Conservation (phyloP, 2,113 vertebrate species). For the Misgurnus mizolepis region DNA sequence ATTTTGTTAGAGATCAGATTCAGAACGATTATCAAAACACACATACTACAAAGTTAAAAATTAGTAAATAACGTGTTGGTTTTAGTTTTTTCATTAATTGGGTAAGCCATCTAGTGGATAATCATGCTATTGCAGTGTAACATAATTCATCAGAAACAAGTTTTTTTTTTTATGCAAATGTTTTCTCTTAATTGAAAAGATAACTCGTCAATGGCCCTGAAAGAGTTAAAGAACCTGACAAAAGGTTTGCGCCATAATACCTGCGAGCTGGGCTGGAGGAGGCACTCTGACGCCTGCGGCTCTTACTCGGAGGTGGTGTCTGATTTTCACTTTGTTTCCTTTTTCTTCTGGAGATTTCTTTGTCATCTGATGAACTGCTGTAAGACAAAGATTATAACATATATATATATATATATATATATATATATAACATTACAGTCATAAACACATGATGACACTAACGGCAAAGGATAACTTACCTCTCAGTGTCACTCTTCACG, state of each 20-base stretch:
- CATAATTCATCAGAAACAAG: too few relatives aligned
- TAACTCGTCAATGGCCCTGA: neutral
- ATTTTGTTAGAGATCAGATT: too few relatives aligned
- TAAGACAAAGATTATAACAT: neutral
- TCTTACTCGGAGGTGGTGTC: constrained; percentile 62
- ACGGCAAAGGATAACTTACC: constrained; percentile 6
- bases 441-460: neutral
- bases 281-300: constrained; percentile 51
- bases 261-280: constrained; percentile 70
- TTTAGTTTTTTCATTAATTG: too few relatives aligned
- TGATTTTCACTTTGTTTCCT: constrained; percentile 61
- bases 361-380: constrained; percentile 70
- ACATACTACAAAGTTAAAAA: too few relatives aligned
- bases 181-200: too few relatives aligned
- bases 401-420: neutral
- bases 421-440: neutral
- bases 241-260: constrained; percentile 41
- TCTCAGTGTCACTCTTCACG: constrained; percentile 58
- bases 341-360: constrained; percentile 58
- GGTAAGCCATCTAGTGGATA: too few relatives aligned
- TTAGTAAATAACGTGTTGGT: too few relatives aligned
- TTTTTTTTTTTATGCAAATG: too few relatives aligned
- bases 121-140: too few relatives aligned
- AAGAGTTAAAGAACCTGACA: neutral
- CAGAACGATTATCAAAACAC: too few relatives aligned